Evolutionary conservation across 2,797 vertebrate genomes (phyloP).

Genomic region (Anniella stebbinsi): DNA sequence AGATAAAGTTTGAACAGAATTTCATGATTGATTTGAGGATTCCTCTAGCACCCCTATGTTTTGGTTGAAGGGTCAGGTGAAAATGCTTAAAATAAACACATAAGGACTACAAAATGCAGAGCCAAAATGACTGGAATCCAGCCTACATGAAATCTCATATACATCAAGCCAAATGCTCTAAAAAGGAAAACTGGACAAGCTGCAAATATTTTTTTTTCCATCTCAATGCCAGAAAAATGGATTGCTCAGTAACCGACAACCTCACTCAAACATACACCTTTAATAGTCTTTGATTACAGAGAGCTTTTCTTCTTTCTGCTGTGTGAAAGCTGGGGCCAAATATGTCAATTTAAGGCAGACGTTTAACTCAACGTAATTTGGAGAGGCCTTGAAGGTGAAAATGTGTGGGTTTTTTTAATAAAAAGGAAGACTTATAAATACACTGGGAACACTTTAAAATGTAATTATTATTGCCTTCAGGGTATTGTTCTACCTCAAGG

Average conservation of each 20-base stretch:
- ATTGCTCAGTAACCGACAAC: neutral
- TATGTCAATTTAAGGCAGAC: slow-evolving; percentile 60
- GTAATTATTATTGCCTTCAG: slow-evolving; percentile 63
- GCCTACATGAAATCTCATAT: neutral
- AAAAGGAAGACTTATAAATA: slow-evolving; percentile 50
- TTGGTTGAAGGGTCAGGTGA: neutral
- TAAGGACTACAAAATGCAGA: neutral
- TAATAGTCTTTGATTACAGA: slow-evolving; percentile 16
- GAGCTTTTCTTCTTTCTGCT: slow-evolving; percentile 21
- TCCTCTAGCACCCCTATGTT: neutral
- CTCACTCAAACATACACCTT: slow-evolving; percentile 31
- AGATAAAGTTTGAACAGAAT: neutral
- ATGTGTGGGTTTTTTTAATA: slow-evolving; percentile 53
- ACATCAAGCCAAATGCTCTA: neutral
- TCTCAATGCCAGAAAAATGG: neutral
- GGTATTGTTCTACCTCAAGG: slow-evolving; percentile 44
- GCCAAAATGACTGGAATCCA: neutral
- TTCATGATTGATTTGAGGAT: neutral
- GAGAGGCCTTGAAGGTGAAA: slow-evolving; percentile 62
- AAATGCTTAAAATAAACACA: neutral
- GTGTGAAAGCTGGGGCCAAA: slow-evolving; percentile 31
- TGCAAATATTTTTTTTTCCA: neutral
- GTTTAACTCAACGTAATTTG: slow-evolving; percentile 62
- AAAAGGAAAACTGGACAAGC: neutral
- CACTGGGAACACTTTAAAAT: slow-evolving; percentile 55